Conservation (phyloP, 2,113 vertebrate species). For the Centropristis striata region DNA sequence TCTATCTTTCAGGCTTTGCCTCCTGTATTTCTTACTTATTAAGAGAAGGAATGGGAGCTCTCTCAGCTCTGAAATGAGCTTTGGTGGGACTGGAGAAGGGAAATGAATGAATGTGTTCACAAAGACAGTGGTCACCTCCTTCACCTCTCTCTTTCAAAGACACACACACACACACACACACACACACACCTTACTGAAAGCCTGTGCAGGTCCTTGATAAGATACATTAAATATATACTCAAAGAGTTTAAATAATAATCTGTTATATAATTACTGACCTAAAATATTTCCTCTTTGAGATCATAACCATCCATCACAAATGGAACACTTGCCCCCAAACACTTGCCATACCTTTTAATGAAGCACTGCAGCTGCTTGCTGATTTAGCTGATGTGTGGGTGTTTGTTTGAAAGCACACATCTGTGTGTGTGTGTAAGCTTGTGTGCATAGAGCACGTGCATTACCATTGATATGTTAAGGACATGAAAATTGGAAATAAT, state of each 20-base stretch:
- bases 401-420: conserved; percentile 9
- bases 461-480: conserved; percentile 46
- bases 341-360: conserved; percentile 47
- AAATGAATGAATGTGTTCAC: conserved; percentile 40
- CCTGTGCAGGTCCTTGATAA: neutral
- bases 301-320: conserved; percentile 39
- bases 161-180: neutral
- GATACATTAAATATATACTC: neutral
- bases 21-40: conserved; percentile 33
- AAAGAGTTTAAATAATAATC: conserved; percentile 16
- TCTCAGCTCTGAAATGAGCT: conserved; percentile 28
- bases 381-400: conserved; percentile 56
- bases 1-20: conserved; percentile 7
- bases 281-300: conserved; percentile 33
- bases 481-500: conserved; percentile 65
- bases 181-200: neutral
- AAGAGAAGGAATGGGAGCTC: conserved; percentile 6
- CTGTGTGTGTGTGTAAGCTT: neutral
- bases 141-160: conserved; percentile 25
- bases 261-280: conserved; percentile 24
- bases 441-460: conserved; percentile 17
- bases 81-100: conserved; percentile 3
- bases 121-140: conserved; percentile 25
- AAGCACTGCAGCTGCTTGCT: conserved; percentile 59
- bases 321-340: conserved; percentile 56